These are phyloP conservation scores for roundworm (Caenorhabditis elegans) DNA, from an alignment of 1,140 invertebrate genomes.

Conservation along the genomic window WBcel235 BX284605.5:726001-726500, in stretches of 20 bases:
- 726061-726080: conserved; percentile 53
- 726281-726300: conserved; percentile 68
- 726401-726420: conserved; percentile 67
- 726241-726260: conserved; percentile 63
- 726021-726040: conserved; percentile 64
- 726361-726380: conserved; percentile 64
- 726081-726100: conserved; percentile 52
- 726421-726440: conserved; percentile 68
- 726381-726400: conserved; percentile 67
- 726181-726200: conserved; percentile 66
- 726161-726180: conserved; percentile 64
- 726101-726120: no score
- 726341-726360: conserved; percentile 67
- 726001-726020: conserved; percentile 60
- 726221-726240: conserved; percentile 64
- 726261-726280: conserved; percentile 68
- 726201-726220: conserved; percentile 67
- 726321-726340: conserved; percentile 66
- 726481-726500: conserved; percentile 66
- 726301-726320: conserved; percentile 67
- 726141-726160: conserved; percentile 56
- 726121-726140: no score
- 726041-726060: conserved; percentile 64
- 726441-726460: conserved; percentile 69
- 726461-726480: conserved; percentile 66